Evolutionary conservation across 2,888 invertebrate genomes (phyloP), one percentile per base, ranked within the genome.

Genomic region (Blastobasis lacticolella): DNA sequence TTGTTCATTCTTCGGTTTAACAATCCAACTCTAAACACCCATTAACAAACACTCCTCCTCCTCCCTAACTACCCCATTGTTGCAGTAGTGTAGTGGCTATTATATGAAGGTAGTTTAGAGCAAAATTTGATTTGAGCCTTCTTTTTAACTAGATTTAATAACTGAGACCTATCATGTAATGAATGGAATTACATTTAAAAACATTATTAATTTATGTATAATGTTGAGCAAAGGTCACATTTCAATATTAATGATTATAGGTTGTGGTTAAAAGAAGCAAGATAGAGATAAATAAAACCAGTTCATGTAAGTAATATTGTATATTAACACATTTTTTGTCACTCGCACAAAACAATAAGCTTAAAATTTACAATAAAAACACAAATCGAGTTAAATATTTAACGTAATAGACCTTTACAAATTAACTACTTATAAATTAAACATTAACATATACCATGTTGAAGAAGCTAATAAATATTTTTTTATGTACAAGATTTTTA

Each of bases 291-390:
- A 51, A 80, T 74, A 54, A 83, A 83, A 81, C 74, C 60, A 70
- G 57, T 62, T 58, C 64, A 59, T 75, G 73, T 76, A 81, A 77
- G 80, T 83, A 80, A 80, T 83, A 72, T 81, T 84, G 78, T 87
- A 84, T 86, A 86, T 86, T 86, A 83, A 86, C 79, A 82, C 77
- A 76, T 79, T 77, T 78, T 77, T 81, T 83, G 83, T 82, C 81
- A 77, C 83, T 75, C 86, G 87, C 86, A 80, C 83, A 84, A 78
- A 87, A 86, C 84, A 80, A 76, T 71, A 75, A 67, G 72, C 78
- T 81, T 83, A 86, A 78, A 87, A 81, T 84, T 82, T 83, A 85
- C 71, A 73, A 76, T 77, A 81, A 77, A 78, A 81, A 80, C 74
- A 79, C 73, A 75, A 73, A 74, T 60, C 64, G 75, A 73, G 73